Conservation (phyloP, 2,113 vertebrate genomes). For the Mirounga angustirostris region DNA sequence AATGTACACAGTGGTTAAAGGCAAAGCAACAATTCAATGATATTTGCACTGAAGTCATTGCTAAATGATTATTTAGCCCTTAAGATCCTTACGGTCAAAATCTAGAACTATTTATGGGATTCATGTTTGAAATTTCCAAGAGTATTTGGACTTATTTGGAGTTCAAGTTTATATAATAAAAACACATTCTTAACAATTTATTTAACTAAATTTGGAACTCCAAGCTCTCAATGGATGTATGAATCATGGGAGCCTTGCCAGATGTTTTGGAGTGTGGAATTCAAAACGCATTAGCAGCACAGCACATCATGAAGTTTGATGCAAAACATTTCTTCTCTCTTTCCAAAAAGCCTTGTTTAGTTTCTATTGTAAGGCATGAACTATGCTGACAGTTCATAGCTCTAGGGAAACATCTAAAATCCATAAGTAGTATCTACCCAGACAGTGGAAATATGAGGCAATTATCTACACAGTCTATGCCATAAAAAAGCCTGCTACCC, state of each 20-base stretch:
- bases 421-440: conserved; percentile 73
- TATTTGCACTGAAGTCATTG: conserved; percentile 68
- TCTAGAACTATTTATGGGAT: conserved; percentile 74
- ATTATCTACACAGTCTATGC: conserved; percentile 60
- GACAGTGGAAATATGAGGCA: conserved; percentile 73
- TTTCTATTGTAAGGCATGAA: conserved; percentile 78
- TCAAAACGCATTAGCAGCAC: conserved; percentile 74
- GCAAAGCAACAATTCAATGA: background rate
- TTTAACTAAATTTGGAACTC: conserved; percentile 72
- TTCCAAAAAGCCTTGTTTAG: conserved; percentile 71
- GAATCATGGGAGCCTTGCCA: conserved; percentile 76
- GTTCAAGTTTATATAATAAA: conserved; percentile 73
- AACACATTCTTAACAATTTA: conserved; percentile 81
- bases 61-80: conserved; percentile 70
- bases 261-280: conserved; percentile 76
- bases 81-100: conserved; percentile 64
- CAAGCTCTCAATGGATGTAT: conserved; percentile 54
- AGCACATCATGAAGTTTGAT: conserved; percentile 76
- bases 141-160: conserved; percentile 65
- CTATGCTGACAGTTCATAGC: conserved; percentile 81
- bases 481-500: conserved; percentile 58
- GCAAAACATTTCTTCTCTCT: conserved; percentile 79
- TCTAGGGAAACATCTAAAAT: conserved; percentile 78
- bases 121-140: conserved; percentile 74
- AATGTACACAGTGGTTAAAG: background rate